These are phyloP conservation scores for Drosophila mettleri DNA, from an alignment of 2,888 invertebrate species.

Conservation along the genomic window DNA sequence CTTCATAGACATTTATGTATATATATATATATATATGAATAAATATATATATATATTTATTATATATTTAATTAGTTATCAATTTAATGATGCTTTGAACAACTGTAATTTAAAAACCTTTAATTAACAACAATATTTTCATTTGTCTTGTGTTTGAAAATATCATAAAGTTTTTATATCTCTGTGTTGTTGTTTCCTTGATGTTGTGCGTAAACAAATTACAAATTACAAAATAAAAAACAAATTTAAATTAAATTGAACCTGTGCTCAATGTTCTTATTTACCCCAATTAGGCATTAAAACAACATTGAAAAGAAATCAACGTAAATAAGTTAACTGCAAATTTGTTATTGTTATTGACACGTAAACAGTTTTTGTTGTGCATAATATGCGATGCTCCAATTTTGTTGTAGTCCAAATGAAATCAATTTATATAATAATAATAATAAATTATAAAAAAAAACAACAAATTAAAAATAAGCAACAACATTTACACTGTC, in stretches of 20 bases:
- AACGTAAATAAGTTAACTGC: constrained; percentile 24
- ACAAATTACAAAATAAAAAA: constrained; percentile 24
- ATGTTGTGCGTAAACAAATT: constrained; percentile 77
- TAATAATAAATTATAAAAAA: not conserved
- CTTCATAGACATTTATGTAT: constrained; percentile 16
- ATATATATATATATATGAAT: constrained; percentile 19
- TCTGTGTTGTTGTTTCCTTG: constrained; percentile 81
- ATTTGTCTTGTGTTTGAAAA: constrained; percentile 35
- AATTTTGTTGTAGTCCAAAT: constrained; percentile 55
- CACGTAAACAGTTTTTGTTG: constrained; percentile 66
- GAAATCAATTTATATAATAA: constrained; percentile 26
- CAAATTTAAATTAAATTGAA: constrained; percentile 14
- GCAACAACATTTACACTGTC: constrained; percentile 46
- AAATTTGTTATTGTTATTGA: constrained; percentile 56
- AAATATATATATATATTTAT: constrained; percentile 22
- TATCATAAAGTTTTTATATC: constrained; percentile 68
- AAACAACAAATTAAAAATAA: constrained; percentile 49
- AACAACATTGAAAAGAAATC: constrained; percentile 8
- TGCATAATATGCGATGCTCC: constrained; percentile 57
- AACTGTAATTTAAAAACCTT: constrained; percentile 15
- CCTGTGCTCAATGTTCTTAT: constrained; percentile 53
- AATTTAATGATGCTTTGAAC: constrained; percentile 53
- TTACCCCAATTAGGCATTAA: constrained; percentile 40
- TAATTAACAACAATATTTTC: constrained; percentile 37
- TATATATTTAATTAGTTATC: constrained; percentile 15